Base-by-base conservation (phyloP, 2,797 vertebrate genomes). In the Serranus cabrilla region DNA sequence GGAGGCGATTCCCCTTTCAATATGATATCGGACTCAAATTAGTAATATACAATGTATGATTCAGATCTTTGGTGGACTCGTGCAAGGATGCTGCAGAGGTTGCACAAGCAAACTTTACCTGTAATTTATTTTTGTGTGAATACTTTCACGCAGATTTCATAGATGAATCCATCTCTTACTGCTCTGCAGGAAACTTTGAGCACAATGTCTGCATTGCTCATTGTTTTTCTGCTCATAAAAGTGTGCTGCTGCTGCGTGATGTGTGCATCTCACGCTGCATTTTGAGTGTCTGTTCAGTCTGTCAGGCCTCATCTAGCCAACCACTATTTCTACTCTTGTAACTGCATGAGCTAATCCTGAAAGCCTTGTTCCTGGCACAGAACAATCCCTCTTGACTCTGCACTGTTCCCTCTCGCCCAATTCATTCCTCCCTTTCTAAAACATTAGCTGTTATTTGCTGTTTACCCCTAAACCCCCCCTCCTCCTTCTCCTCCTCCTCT, bases 361-460 rank as follows among this genome's bases (percentile, higher is more conserved):
- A 90, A 92, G 76, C 81, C 82, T 84, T 81, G 80, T 85, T 87
- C 59, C 80, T 85, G 81, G 78, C 85, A 87, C 82, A 82, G 72
- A 86, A 68, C 76, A 82, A 83, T 74, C 60, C 72, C 76, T 79
- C 74, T 66, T 71, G 42, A 78, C 57, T 83, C 63, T 42, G 56
- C 68, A 21, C 69, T n/a, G 27, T 58, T 74, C 77, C 78, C 64
- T 21, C 65, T 75, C 21, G 23, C 31, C 70, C 14, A 42, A 27
- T 59, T 71, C 57, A 47, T 37, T 65, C 17, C 72, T 67, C 10
- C 51, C 39, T 59, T 74, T 65, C 20, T 27, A 55, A 87, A 73
- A 54, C 60, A 72, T 74, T 52, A 63, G 55, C 45, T 65, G 42
- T 64, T 74, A 60, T 73, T 75, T 74, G 69, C 69, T 61, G 46